Percentiles rank a stretch among this genome's conserved stretches.
Evolutionary conservation across 2,888 invertebrate genomes (phyloP).

Genomic region (Acrobasis consociella): DNA sequence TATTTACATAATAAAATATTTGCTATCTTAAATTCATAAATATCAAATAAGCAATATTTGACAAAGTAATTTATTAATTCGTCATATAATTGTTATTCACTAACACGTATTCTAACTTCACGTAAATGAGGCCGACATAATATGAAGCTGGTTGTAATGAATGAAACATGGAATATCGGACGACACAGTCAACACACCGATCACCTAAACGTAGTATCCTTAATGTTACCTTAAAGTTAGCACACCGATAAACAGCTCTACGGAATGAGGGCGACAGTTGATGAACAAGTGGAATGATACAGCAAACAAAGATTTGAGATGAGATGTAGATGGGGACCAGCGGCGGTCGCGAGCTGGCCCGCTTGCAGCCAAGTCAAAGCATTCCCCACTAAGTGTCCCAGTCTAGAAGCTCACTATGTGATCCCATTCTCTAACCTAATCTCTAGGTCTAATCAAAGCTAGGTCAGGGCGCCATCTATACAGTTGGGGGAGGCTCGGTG

Average conservation of each 20-base stretch:
- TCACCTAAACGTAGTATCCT: conserved; percentile 36
- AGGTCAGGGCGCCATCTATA: conserved; percentile 30
- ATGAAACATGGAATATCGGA: conserved; percentile 20
- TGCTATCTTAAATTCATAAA: too few relatives aligned
- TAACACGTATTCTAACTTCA: background rate
- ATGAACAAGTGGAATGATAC: conserved; percentile 46
- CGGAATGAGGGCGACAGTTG: conserved; percentile 47
- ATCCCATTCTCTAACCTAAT: conserved; percentile 34
- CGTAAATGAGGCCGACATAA: conserved; percentile 8
- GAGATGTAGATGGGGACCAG: conserved; percentile 45
- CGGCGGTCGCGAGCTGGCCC: conserved; percentile 37
- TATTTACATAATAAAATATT: too few relatives aligned
- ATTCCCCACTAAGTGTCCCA: conserved; percentile 31
- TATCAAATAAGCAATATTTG: too few relatives aligned
- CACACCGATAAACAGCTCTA: conserved; percentile 54
- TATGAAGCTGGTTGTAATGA: background rate
- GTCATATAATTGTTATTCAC: too few relatives aligned
- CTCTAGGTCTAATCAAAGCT: conserved; percentile 42
- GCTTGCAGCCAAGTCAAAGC: conserved; percentile 34
- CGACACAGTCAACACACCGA: conserved; percentile 50
- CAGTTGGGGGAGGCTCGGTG: background rate
- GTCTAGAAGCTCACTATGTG: conserved; percentile 34
- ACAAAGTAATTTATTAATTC: too few relatives aligned
- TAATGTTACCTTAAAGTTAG: conserved; percentile 41
- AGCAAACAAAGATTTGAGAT: conserved; percentile 42